Conservation (phyloP, 1,140 invertebrate species). For the Rhopalosiphum padi region DNA sequence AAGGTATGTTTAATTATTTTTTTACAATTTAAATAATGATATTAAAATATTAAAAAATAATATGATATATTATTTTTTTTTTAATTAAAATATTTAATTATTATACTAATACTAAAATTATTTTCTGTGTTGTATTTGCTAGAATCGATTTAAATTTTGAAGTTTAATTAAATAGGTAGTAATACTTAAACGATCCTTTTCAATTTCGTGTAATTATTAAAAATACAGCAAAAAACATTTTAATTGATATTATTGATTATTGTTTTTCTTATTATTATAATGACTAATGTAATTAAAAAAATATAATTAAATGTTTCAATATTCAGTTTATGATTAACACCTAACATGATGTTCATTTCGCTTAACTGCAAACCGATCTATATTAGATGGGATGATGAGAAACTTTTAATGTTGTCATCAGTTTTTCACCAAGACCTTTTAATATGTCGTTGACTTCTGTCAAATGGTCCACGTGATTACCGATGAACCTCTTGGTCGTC, state of each 20-base stretch:
- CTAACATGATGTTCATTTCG: neutral
- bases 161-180: neutral
- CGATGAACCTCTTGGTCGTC: neutral
- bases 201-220: neutral
- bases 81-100: neutral
- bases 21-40: neutral
- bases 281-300: neutral
- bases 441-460: neutral
- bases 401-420: conserved; percentile 14
- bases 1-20: neutral
- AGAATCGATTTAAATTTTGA: neutral
- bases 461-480: conserved; percentile 19
- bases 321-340: neutral
- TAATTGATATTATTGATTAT: neutral
- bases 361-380: neutral
- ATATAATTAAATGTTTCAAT: neutral
- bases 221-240: neutral
- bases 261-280: neutral
- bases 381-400: neutral
- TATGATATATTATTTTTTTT: no score
- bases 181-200: neutral
- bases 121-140: neutral
- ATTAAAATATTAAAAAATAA: neutral
- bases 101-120: no score
- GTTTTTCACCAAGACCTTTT: neutral